phyloP scores from a whole-genome alignment of 1,140 invertebrate species.

The Globodera ellingtonae region DNA sequence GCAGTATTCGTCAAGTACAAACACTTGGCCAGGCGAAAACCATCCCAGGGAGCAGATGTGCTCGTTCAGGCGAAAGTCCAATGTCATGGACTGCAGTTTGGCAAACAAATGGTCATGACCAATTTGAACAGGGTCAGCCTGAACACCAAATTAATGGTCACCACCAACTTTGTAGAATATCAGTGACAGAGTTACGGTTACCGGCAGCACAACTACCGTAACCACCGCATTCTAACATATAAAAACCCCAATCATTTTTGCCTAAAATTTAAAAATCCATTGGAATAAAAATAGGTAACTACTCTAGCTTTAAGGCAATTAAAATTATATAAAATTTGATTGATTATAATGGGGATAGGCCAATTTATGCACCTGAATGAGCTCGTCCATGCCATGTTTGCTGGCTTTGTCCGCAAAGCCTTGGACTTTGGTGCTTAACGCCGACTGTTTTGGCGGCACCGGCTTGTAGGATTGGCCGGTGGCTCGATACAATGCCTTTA shows the following conservation, averaged over 20 bases:
- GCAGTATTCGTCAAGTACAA: slow-evolving; percentile 97
- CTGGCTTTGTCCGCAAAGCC: slow-evolving; percentile 80
- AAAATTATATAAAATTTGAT: too few species aligned
- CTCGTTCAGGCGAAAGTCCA: slow-evolving; percentile 93
- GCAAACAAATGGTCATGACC: slow-evolving; percentile 90
- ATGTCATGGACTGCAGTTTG: slow-evolving; percentile 83
- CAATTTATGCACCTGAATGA: slow-evolving; percentile 74
- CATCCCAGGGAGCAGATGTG: slow-evolving; percentile 96
- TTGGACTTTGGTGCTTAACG: slow-evolving; percentile 57
- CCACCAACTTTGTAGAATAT: too few species aligned
- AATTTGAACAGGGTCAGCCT: slow-evolving; percentile 93
- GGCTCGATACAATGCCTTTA: slow-evolving; percentile 87
- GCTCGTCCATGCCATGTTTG: slow-evolving; percentile 85
- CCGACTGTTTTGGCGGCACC: slow-evolving; percentile 77
- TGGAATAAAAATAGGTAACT: too few species aligned
- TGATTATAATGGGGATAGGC: too few species aligned
- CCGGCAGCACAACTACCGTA: too few species aligned
- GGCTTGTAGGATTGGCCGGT: slow-evolving; percentile 99
- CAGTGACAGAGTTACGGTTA: too few species aligned
- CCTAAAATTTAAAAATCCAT: too few species aligned
- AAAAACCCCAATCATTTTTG: too few species aligned
- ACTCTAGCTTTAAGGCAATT: too few species aligned
- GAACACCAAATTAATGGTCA: slow-evolving; percentile 60
- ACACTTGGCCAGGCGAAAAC: slow-evolving; percentile 98
- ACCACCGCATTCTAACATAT: too few species aligned